Evolutionary conservation across 2,888 invertebrate species (phyloP).

Genomic region (Oasisia sp.): DNA sequence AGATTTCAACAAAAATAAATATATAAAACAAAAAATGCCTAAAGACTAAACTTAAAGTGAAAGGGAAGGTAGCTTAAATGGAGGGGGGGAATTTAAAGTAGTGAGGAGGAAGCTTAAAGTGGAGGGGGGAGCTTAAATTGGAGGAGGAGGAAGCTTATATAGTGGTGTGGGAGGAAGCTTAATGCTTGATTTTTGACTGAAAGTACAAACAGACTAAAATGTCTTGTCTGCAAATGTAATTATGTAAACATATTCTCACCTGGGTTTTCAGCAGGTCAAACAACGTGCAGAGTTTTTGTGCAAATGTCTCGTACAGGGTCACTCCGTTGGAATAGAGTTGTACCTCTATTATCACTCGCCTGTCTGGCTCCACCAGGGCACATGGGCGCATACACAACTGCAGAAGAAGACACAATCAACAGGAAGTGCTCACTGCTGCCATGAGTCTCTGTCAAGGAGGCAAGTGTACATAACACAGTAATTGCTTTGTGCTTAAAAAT

Average conservation of each 20-base stretch:
- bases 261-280: constrained; percentile 53
- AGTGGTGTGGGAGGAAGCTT: no score
- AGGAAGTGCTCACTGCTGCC: background rate
- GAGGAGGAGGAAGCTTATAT: no score
- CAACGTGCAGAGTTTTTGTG: constrained; percentile 55
- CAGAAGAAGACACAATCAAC: background rate
- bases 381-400: constrained; percentile 56
- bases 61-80: no score
- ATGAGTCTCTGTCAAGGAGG: no score
- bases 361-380: constrained; percentile 59
- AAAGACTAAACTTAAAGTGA: no score
- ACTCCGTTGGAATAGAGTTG: constrained; percentile 55
- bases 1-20: no score
- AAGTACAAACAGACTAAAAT: background rate
- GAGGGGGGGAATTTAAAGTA: no score
- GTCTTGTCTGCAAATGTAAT: background rate
- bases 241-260: constrained; percentile 42
- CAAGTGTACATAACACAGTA: no score
- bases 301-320: constrained; percentile 47
- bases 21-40: no score
- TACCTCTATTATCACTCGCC: constrained; percentile 50
- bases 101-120: no score
- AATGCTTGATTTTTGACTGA: background rate
- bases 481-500: no score
- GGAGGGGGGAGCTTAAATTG: no score